Percentiles rank a stretch among this genome's conserved stretches.
These are phyloP conservation scores for Lepus townsendii DNA, from an alignment of 2,797 vertebrate species.

Conservation along the genomic window DNA sequence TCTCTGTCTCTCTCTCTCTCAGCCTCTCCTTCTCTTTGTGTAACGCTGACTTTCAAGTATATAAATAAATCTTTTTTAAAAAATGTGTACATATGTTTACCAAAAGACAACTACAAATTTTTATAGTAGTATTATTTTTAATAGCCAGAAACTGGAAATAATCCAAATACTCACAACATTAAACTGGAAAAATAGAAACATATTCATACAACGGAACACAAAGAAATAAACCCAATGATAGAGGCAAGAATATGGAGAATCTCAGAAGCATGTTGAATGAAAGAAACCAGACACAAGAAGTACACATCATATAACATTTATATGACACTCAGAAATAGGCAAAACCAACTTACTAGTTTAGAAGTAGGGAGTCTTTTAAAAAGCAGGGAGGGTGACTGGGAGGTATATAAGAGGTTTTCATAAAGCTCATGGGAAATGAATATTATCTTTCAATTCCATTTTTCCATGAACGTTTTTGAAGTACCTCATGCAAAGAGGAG, in stretches of 20 bases:
- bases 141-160: neutral
- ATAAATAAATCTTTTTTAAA: too few species aligned
- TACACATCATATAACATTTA: neutral
- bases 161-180: neutral
- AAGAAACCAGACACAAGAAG: neutral
- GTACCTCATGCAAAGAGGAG: neutral
- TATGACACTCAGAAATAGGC: neutral
- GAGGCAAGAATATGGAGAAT: neutral
- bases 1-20: too few species aligned
- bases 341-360: constrained; percentile 16
- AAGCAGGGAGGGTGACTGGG: neutral
- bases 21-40: too few species aligned
- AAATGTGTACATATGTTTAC: neutral
- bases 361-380: constrained; percentile 12
- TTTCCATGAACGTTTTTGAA: too few species aligned
- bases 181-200: constrained; percentile 32
- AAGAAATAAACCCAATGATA: constrained; percentile 2
- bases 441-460: too few species aligned
- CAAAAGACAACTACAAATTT: constrained; percentile 23
- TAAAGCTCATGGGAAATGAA: too few species aligned
- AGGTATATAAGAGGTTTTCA: neutral
- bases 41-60: too few species aligned
- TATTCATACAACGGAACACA: neutral
- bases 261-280: neutral
- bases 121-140: neutral